Percentiles rank a stretch among this genome's conserved stretches.
phyloP scores from a whole-genome alignment of 1,140 invertebrate genomes.

The Brachionus calyciflorus region DNA sequence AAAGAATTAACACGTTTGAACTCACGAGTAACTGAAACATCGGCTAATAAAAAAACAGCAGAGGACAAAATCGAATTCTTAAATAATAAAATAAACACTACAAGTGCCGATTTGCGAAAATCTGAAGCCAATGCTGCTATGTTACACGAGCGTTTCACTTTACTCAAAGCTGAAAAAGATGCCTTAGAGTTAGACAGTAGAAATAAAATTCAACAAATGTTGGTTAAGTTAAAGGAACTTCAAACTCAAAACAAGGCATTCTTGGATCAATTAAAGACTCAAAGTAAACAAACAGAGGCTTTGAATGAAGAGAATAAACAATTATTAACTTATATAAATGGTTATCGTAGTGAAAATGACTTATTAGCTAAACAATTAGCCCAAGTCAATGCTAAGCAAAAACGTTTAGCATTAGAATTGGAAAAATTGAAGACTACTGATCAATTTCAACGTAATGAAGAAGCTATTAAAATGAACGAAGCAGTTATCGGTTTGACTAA shows the following conservation, averaged over 20 bases:
- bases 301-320: constrained; percentile 46
- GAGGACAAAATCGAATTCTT: constrained; percentile 47
- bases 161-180: constrained; percentile 38
- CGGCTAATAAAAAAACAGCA: background rate
- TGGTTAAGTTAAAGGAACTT: constrained; percentile 34
- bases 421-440: constrained; percentile 43
- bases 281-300: constrained; percentile 39
- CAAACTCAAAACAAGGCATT: constrained; percentile 22
- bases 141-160: constrained; percentile 44
- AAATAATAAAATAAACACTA: constrained; percentile 28
- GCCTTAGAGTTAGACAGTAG: constrained; percentile 29
- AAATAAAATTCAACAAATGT: constrained; percentile 35
- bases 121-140: constrained; percentile 47
- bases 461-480: constrained; percentile 46
- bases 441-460: constrained; percentile 38
- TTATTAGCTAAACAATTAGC: constrained; percentile 45
- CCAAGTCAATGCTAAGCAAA: constrained; percentile 45
- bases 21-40: background rate
- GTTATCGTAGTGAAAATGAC: constrained; percentile 42
- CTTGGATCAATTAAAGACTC: constrained; percentile 38
- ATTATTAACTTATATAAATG: constrained; percentile 39
- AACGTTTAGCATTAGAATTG: constrained; percentile 39
- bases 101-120: constrained; percentile 18
- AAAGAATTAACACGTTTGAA: constrained; percentile 19
- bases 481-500: constrained; percentile 41